A percentile compares a stretch with the other conserved stretches of the same genome.
Conservation (phyloP, 2,113 vertebrate genomes). For the Solenodon paradoxus region DNA sequence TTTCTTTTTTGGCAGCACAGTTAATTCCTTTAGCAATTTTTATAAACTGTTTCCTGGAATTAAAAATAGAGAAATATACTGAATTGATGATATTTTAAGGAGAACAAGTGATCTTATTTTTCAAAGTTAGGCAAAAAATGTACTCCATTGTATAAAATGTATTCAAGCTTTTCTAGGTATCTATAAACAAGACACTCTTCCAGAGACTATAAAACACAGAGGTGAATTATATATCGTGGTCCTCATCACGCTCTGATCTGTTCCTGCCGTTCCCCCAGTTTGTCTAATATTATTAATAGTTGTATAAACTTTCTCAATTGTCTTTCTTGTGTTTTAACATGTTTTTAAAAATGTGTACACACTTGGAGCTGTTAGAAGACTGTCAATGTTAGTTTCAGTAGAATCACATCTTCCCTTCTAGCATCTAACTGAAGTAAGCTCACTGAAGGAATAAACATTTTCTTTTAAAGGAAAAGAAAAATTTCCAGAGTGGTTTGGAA, state of each 20-base stretch:
- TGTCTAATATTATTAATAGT: background rate
- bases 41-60: background rate
- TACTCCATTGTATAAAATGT: background rate
- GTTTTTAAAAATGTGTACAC: no score
- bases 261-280: background rate
- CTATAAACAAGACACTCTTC: background rate
- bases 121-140: background rate
- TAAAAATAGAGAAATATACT: conserved; percentile 22
- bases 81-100: background rate
- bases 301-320: background rate
- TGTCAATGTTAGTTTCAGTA: background rate
- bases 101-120: conserved; percentile 25
- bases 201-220: background rate
- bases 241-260: background rate
- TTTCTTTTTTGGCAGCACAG: background rate
- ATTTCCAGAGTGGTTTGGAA: no score
- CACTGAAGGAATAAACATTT: background rate
- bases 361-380: background rate
- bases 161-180: background rate
- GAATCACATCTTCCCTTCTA: background rate
- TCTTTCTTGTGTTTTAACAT: background rate
- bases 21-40: conserved; percentile 16
- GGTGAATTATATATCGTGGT: background rate
- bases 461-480: no score
- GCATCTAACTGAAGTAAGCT: background rate